Base-by-base conservation (phyloP, 1,140 invertebrate genomes). In the Pachyrhynchus sulphureomaculatus region DNA sequence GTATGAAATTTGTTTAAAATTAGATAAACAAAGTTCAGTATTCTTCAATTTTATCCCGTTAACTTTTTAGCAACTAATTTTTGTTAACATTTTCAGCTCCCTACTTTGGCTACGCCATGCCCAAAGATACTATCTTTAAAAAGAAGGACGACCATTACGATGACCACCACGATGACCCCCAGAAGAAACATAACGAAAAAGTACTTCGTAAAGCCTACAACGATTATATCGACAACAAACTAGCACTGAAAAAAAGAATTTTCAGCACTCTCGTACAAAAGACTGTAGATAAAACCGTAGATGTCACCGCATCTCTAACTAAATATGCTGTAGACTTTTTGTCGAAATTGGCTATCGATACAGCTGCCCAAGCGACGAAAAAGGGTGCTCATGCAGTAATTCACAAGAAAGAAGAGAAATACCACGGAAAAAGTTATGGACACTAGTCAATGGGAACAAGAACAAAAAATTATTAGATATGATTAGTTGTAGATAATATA, bases 321-420 rank as follows among this genome's bases (percentile, higher is more conserved):
- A 17, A 58, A 20, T 23, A 20, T 21, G 36, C 55, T 15, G 55
- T 48, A n/a, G 55, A 58, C 18, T 58, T 58, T 33, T 26, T 48
- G 6, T 37, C 23, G 8, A 58, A 24, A n/a, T 23, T 58, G 9
- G 55, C 42, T 15, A 58, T 58, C 5, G 42, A 58, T 24, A 47
- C 55, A 0, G 55, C 55, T 1, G 55, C 55, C 4, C 48, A 58
- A 9, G n/a, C 48, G 21, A 44, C 55, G 2, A 58, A 58, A 17
- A 48, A 3, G 23, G 34, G 42, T 13, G 55, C 55, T 17, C 36
- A 39, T 2, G 10, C 33, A 8, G 39, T 48, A 2, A 36, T 58
- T 37, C 32, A 58, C 21, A 58, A 58, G 33, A 58, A 58, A 41
- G 34, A 26, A 12, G 42, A 48, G 20, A 37, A 58, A 21, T 12